Percentiles rank a stretch among this genome's conserved stretches.
These are phyloP conservation scores for Phalacrocorax aristotelis DNA, from an alignment of 2,113 vertebrate species.

Conservation along the genomic window DNA sequence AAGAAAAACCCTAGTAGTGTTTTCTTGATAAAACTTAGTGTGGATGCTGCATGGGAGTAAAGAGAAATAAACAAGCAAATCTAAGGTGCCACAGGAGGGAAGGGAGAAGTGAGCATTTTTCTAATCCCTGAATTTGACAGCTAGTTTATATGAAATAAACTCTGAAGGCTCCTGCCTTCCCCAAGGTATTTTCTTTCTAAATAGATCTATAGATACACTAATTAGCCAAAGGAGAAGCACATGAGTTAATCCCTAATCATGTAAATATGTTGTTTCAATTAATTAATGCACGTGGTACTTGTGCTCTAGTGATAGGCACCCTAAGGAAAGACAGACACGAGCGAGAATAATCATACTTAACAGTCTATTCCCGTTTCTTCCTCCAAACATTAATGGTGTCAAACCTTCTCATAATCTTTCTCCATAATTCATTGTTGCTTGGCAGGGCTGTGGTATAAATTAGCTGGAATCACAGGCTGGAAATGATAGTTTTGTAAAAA, in stretches of 20 bases:
- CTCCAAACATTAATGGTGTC: background rate
- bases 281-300: conserved; percentile 56
- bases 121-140: conserved; percentile 42
- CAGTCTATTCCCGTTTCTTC: background rate
- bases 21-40: background rate
- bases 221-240: conserved; percentile 48
- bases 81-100: background rate
- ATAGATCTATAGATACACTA: conserved; percentile 61
- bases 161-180: conserved; percentile 22
- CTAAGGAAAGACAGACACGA: conserved; percentile 23
- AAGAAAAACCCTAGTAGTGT: background rate
- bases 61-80: conserved; percentile 25
- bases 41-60: background rate
- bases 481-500: background rate
- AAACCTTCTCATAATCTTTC: background rate
- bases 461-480: background rate
- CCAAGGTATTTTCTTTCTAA: conserved; percentile 40
- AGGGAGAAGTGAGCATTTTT: background rate
- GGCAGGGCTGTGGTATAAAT: background rate
- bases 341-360: conserved; percentile 3
- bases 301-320: conserved; percentile 25
- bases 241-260: conserved; percentile 61
- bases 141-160: background rate
- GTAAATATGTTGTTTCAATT: conserved; percentile 58
- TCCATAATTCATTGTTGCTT: background rate